Evolutionary conservation across 2,888 invertebrate species (phyloP).

Genomic region (Norana najaformis): DNA sequence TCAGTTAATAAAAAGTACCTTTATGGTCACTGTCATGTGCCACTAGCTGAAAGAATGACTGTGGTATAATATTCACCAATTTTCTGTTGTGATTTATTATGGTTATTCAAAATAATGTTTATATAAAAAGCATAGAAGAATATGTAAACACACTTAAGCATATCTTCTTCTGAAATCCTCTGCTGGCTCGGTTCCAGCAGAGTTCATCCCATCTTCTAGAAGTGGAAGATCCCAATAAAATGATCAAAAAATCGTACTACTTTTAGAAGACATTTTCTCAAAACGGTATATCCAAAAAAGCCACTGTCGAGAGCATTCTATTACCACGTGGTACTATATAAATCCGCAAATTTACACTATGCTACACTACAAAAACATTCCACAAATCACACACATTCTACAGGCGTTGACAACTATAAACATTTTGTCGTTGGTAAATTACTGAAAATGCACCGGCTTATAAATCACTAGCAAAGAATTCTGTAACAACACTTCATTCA

Average conservation of each 20-base stretch:
- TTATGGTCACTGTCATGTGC: no score
- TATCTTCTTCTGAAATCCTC: no score
- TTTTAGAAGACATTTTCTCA: background rate
- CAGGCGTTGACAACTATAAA: no score
- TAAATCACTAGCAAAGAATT: background rate
- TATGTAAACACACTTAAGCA: no score
- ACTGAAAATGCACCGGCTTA: background rate
- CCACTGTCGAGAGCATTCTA: background rate
- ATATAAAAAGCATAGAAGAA: no score
- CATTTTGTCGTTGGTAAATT: background rate
- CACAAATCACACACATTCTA: no score
- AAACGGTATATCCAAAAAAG: background rate
- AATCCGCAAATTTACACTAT: background rate
- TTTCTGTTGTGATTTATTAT: no score
- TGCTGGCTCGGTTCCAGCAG: background rate
- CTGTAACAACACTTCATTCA: background rate
- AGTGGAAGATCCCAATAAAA: no score
- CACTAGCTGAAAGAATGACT: no score
- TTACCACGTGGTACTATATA: background rate
- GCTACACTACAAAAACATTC: background rate
- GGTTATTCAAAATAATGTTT: no score
- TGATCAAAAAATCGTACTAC: background rate
- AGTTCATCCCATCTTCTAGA: background rate
- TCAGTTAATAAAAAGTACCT: no score
- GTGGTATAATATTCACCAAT: no score